These are phyloP conservation scores for Eremobia ochroleuca DNA, from an alignment of 2,888 invertebrate species.

Conservation along the genomic window DNA sequence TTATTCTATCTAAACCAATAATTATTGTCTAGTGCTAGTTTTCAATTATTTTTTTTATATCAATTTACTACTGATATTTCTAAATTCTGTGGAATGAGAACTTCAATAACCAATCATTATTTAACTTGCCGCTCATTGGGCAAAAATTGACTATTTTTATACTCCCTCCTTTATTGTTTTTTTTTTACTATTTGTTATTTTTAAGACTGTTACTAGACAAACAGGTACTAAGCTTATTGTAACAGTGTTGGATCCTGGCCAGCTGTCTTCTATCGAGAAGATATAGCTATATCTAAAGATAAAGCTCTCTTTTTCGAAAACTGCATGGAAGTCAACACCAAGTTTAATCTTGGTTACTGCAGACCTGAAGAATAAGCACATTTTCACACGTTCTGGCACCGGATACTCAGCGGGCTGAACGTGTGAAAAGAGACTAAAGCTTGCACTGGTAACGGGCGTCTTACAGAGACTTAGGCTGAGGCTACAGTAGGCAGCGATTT, in stretches of 20 bases:
- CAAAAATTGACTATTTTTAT: too few species aligned
- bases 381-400: neutral
- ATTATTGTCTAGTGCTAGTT: too few species aligned
- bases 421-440: too few species aligned
- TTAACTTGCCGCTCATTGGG: too few species aligned
- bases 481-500: too few species aligned
- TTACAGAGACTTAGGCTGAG: too few species aligned
- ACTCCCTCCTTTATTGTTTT: too few species aligned
- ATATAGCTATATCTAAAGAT: neutral
- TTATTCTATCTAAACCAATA: too few species aligned
- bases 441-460: neutral
- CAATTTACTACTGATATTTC: too few species aligned
- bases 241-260: slow-evolving; percentile 18
- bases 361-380: neutral
- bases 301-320: slow-evolving; percentile 1
- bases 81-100: too few species aligned
- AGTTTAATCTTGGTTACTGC: neutral
- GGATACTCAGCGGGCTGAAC: neutral
- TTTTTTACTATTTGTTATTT: neutral
- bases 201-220: slow-evolving; percentile 13
- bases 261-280: neutral
- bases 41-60: too few species aligned
- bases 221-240: neutral
- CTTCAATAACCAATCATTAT: too few species aligned
- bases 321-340: slow-evolving; percentile 26